These are phyloP conservation scores for Aplidium turbinatum DNA, from an alignment of 23 tunicate species.

Conservation along the genomic window DNA sequence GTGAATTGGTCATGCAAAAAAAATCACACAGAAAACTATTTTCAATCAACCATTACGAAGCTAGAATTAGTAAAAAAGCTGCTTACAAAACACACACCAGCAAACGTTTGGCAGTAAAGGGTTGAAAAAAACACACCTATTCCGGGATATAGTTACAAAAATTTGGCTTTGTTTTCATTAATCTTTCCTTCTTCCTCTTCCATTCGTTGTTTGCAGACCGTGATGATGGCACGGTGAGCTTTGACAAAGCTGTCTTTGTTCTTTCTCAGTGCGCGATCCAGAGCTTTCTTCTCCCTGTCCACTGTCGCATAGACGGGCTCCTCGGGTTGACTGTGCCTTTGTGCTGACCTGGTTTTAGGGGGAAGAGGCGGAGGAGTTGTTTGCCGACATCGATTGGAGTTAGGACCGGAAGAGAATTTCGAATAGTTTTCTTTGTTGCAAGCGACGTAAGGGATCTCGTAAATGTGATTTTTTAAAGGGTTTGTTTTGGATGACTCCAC, in stretches of 20 bases:
- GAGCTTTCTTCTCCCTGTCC: slow-evolving; percentile 55
- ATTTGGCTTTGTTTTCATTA: background rate
- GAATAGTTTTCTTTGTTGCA: slow-evolving; percentile 6
- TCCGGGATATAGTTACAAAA: slow-evolving; percentile 2
- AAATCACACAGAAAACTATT: background rate
- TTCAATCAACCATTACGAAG: background rate
- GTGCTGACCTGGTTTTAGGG: slow-evolving; percentile 15
- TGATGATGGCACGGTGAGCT: slow-evolving; percentile 59
- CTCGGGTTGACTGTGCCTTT: slow-evolving; percentile 11
- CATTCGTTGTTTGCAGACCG: slow-evolving; percentile 59
- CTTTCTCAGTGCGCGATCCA: background rate
- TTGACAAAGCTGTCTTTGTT: slow-evolving; percentile 6
- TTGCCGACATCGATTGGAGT: too few species aligned
- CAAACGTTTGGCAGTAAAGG: background rate
- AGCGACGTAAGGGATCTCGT: slow-evolving; percentile 4
- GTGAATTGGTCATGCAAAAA: background rate
- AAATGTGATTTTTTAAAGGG: background rate
- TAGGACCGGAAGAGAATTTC: too few species aligned
- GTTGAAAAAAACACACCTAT: background rate
- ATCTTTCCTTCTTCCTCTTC: slow-evolving; percentile 38
- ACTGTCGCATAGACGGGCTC: slow-evolving; percentile 65
- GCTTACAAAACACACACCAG: slow-evolving; percentile 1
- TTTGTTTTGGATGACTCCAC: slow-evolving; percentile 45
- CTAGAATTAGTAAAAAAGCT: background rate
- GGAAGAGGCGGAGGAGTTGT: slow-evolving; percentile 50